Evolutionary conservation across 2,113 vertebrate genomes (phyloP), one percentile per base, ranked within the genome.

Genomic region (Ornithorhynchus anatinus): DNA sequence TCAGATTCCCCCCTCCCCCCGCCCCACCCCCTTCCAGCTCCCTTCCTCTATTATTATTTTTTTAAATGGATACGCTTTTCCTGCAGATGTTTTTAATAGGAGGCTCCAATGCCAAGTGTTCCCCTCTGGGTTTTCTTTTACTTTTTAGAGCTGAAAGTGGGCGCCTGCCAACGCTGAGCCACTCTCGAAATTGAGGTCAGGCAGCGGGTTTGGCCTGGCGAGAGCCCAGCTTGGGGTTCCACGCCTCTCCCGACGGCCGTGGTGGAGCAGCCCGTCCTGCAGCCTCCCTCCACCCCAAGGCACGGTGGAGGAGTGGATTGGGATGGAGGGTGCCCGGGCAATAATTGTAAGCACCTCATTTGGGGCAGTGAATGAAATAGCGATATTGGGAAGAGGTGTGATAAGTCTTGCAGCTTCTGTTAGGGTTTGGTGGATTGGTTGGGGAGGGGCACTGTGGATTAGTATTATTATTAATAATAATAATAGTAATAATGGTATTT

Each of bases 121-220:
- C 84, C 76, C 76, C 61, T 86, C 72, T 79, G 73, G 64, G 4
- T 62, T 68, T 60, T 79, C 83, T 80, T 80, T 82, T 77, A 52
- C 77, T 1, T 64, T 43, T 78, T 1, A 1, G 84, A 69, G 69
- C 51, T 84, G 82, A 80, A 56, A 87, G 74, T 84, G 51, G 33
- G 69, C 42, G 82, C 27, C 0, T 82, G 86, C 90, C 89, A 89
- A 80, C 60, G 13, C 62, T 71, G 17, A 82, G 79, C 48, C 51
- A 77, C 23, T 44, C 5, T 15, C 39, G 7, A 23, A 72, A 67
- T 66, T 50, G 77, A 56, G 80, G 89, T 70, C 63, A 79, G 82
- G 80, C 63, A 68, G 69, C 75, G 82, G 39, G 69, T 31, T 74
- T 1, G 39, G 29, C 3, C 64, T 85, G 91, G 88, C 77, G 11